A percentile compares a stretch with the other conserved stretches of the same genome.
These are phyloP conservation scores for Drosophila persimilis DNA, from an alignment of 1,140 invertebrate genomes.

Conservation along the genomic window DNA sequence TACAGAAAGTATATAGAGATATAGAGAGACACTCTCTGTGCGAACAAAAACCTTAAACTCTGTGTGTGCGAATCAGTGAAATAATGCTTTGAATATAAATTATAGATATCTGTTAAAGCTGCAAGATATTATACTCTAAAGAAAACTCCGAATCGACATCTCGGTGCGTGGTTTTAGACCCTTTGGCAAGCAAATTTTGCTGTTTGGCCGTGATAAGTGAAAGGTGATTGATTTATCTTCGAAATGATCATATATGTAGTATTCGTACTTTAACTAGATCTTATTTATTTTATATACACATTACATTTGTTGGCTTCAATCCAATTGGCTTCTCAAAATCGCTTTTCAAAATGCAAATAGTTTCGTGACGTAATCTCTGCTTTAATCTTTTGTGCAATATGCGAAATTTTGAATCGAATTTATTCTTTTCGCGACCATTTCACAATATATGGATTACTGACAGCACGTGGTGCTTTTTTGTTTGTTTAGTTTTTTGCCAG, in stretches of 20 bases:
- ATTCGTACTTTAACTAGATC: conserved; percentile 1
- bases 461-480: conserved; percentile 21
- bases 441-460: conserved; percentile 1
- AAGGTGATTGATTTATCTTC: conserved; percentile 32
- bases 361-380: conserved; percentile 36
- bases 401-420: conserved; percentile 5
- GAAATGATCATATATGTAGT: conserved; percentile 17
- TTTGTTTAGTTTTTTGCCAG: no score
- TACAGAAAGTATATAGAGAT: conserved; percentile 25
- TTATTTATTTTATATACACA: neutral
- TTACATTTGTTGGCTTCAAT: conserved; percentile 30
- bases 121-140: conserved; percentile 5
- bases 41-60: neutral
- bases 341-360: conserved; percentile 32
- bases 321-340: conserved; percentile 31
- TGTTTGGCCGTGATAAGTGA: conserved; percentile 44
- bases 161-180: conserved; percentile 9
- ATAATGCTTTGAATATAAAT: no score
- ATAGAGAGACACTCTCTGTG: conserved; percentile 13
- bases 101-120: no score
- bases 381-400: conserved; percentile 1
- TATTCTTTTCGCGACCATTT: neutral
- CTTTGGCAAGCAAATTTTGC: conserved; percentile 5
- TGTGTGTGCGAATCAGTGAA: conserved; percentile 1
- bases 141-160: conserved; percentile 3